phyloP scores from a whole-genome alignment of 1,140 invertebrate genomes.

The Heliconius melpomene region DNA sequence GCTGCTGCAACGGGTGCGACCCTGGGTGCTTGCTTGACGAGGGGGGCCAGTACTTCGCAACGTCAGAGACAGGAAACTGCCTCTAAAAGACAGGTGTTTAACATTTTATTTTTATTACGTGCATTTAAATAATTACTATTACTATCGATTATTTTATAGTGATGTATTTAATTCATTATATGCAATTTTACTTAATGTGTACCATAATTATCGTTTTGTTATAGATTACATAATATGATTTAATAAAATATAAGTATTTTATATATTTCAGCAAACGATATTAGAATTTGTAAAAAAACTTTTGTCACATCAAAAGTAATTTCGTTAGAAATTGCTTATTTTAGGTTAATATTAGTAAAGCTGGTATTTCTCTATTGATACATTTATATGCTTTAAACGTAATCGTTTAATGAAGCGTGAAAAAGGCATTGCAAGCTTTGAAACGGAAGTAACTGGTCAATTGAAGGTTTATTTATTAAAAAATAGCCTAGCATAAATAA shows the following conservation, averaged over 20 bases:
- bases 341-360: background rate
- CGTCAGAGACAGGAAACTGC: slow-evolving; percentile 72
- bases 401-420: background rate
- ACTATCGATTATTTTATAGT: background rate
- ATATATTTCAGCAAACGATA: too few relatives aligned
- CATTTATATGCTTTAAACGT: background rate
- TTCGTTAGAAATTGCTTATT: background rate
- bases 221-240: background rate
- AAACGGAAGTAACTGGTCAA: too few relatives aligned
- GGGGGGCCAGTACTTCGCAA: slow-evolving; percentile 71
- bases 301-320: background rate
- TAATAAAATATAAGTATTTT: too few relatives aligned
- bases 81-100: slow-evolving; percentile 72
- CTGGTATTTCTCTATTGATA: background rate
- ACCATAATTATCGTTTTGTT: background rate
- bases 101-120: background rate
- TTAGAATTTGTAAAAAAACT: too few relatives aligned
- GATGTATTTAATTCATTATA: background rate
- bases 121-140: background rate
- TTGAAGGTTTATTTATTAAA: too few relatives aligned
- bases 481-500: too few relatives aligned
- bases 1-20: slow-evolving; percentile 79
- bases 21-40: slow-evolving; percentile 78
- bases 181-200: too few relatives aligned
- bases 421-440: background rate